Evolutionary conservation across 2,888 invertebrate genomes (phyloP).

Genomic region (Acanthosepion esculentum): DNA sequence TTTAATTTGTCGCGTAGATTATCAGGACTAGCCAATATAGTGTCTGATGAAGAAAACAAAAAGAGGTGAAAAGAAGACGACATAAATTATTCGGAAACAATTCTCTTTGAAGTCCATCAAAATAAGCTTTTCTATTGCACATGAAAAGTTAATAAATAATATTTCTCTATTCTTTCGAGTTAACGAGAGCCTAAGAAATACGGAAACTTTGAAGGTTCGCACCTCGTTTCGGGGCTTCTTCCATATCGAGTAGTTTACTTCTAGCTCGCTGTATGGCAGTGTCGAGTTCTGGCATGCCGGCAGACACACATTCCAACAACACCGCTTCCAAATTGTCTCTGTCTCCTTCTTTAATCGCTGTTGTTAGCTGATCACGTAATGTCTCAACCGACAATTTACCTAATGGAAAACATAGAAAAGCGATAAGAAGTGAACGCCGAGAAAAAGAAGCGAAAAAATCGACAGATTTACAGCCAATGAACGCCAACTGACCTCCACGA

Average conservation of each 20-base stretch:
- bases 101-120: no score
- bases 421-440: no score
- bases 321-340: neutral
- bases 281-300: constrained; percentile 36
- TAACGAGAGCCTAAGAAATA: no score
- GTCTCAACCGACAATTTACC: neutral
- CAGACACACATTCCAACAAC: neutral
- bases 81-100: no score
- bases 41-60: neutral
- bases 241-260: neutral
- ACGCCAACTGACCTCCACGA: constrained; percentile 37
- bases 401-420: neutral
- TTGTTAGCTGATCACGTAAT: neutral
- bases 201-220: neutral
- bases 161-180: no score
- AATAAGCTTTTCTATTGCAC: no score
- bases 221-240: neutral
- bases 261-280: neutral
- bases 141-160: no score
- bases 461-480: neutral
- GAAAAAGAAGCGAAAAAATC: no score
- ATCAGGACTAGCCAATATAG: neutral
- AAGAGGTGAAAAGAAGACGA: no score
- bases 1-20: neutral
- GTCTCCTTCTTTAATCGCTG: neutral